These are phyloP conservation scores for Notamacropus eugenii DNA, from an alignment of 2,797 vertebrate genomes.

Conservation along the genomic window DNA sequence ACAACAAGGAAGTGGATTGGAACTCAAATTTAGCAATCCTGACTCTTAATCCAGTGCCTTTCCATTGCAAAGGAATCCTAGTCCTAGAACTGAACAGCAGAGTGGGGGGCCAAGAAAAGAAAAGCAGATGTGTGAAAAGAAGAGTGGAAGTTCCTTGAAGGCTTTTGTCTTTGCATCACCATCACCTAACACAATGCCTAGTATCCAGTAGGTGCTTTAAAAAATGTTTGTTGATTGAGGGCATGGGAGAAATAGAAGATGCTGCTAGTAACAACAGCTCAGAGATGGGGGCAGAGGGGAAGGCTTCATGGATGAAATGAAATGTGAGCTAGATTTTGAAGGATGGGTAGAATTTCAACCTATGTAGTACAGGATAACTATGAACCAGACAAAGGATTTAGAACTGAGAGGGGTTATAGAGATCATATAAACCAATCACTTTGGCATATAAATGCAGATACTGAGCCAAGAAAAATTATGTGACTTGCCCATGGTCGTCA, in stretches of 20 bases:
- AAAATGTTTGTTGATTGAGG: not conserved
- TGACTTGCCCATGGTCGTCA: not conserved
- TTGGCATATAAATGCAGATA: not conserved
- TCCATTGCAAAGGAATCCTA: not conserved
- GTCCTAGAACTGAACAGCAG: not conserved
- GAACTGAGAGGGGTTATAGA: not conserved
- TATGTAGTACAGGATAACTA: not conserved
- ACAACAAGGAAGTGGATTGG: not conserved
- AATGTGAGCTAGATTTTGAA: not conserved
- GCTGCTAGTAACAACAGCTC: not conserved
- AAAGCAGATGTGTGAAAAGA: not conserved
- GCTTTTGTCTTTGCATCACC: not conserved
- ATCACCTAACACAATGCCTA: not conserved
- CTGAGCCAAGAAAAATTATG: not conserved
- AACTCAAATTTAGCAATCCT: not conserved
- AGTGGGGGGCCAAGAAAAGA: not conserved
- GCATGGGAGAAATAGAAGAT: not conserved
- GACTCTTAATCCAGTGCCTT: not conserved
- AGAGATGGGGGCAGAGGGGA: not conserved
- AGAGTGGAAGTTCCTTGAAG: not conserved
- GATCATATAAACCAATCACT: not conserved
- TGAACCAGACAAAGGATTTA: not conserved
- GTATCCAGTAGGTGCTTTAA: not conserved
- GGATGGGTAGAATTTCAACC: not conserved
- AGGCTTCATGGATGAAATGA: not conserved